Base-by-base conservation (phyloP, 2,888 invertebrate species). In the Lochmaea crataegi region DNA sequence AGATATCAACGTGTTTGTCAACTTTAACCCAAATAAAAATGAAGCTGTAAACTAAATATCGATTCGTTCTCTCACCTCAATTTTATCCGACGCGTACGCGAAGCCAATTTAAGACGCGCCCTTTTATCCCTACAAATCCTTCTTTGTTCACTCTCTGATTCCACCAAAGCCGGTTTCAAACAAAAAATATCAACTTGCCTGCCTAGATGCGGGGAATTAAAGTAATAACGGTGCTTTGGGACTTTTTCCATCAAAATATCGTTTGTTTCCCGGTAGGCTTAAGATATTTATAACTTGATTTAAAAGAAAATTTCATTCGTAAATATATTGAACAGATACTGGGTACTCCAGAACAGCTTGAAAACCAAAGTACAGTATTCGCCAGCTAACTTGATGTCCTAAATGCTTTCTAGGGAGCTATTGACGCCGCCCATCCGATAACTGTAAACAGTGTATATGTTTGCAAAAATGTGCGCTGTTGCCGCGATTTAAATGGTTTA, bases 91-190 rank as follows among this genome's bases (percentile, higher is more conserved):
- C 16, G 61, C 66, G 73, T 72, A 32, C 41, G 58, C 42, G 68
- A 74, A 79, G 80, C 82, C 82, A 83, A 82, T 83, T 83, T 82
- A 80, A 81, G 82, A 80, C 80, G 80, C 79, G 79, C 80, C 80
- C 78, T 80, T 67, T 67, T 80, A 81, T 82, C 82, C 76, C 79
- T 79, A 82, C 83, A 83, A 83, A 83, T 83, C 83, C 82, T 80
- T 80, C 81, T 81, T 80, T 80, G 80, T 80, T 79, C 76, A 66
- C 78, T 68, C 7, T 74, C 64, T 77, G 74, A 78, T 79, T 80
- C 78, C 69, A 65, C 75, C 77, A 79, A 80, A 79, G 76, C 79
- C 64, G 61, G 74, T 75, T 73, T 76, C 78, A 76, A 68, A 51
- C 51, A 68, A 61, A 60, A 57, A 61, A 68, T 66, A 66, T 66